phyloP scores from a whole-genome alignment of 2,113 vertebrate genomes.

The Chloropsis cyanopogon region DNA sequence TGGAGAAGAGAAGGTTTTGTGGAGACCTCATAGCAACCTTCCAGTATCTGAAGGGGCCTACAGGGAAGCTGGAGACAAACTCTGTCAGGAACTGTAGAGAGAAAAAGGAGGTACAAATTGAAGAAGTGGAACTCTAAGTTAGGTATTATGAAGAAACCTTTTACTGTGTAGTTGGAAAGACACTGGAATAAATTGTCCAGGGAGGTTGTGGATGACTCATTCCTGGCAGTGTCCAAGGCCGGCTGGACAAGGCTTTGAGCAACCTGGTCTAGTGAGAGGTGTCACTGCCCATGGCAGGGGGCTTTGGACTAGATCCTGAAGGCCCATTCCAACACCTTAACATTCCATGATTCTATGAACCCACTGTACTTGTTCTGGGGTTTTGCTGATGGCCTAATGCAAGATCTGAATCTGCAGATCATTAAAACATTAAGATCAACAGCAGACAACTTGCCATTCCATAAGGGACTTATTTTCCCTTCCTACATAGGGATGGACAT shows the following conservation, averaged over 20 bases:
- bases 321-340: neutral
- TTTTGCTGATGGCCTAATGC: neutral
- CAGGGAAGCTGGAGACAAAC: neutral
- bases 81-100: neutral
- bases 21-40: neutral
- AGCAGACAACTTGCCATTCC: neutral
- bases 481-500: neutral
- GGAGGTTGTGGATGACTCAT: neutral
- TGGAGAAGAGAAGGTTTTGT: neutral
- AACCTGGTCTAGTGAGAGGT: neutral
- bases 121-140: neutral
- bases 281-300: neutral
- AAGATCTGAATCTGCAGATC: neutral
- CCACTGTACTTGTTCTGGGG: neutral
- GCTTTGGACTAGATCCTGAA: neutral
- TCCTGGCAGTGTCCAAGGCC: neutral
- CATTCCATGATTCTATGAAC: neutral
- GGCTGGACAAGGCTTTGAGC: neutral
- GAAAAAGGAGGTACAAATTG: neutral
- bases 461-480: neutral
- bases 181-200: neutral
- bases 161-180: neutral
- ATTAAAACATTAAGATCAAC: neutral
- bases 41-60: neutral
- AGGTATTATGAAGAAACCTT: neutral